Conservation (phyloP, 2,797 vertebrate genomes). For the Choloepus didactylus region DNA sequence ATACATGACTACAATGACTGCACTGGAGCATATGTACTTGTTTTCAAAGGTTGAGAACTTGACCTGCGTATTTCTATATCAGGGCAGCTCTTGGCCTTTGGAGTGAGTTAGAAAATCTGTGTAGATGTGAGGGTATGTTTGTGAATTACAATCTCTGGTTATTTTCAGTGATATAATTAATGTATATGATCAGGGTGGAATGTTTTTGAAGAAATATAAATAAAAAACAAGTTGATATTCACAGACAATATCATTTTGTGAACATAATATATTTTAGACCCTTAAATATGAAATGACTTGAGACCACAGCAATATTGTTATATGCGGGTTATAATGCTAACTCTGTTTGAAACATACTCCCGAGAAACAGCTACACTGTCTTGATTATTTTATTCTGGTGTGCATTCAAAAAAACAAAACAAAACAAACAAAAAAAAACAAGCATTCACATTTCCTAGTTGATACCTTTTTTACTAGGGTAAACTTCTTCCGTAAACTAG, state of each 20-base stretch:
- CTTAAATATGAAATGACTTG: too few species aligned
- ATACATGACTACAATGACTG: not conserved
- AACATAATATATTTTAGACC: too few species aligned
- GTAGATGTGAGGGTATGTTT: too few species aligned
- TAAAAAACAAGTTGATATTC: conserved; percentile 51
- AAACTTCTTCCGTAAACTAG: not conserved
- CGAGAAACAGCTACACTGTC: too few species aligned
- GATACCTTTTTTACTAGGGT: not conserved
- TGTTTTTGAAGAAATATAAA: conserved; percentile 62
- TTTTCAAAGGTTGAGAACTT: conserved; percentile 62
- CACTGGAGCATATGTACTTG: not conserved
- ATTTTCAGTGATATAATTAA: too few species aligned
- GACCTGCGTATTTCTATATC: conserved; percentile 35
- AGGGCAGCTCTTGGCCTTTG: not conserved
- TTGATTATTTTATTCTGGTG: too few species aligned
- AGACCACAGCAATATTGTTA: too few species aligned
- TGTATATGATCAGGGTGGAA: not conserved
- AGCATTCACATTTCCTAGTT: not conserved
- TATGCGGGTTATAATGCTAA: too few species aligned
- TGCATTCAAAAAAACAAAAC: too few species aligned
- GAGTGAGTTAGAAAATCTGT: too few species aligned
- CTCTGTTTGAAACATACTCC: too few species aligned
- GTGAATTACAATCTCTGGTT: too few species aligned
- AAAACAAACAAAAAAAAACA: not conserved
- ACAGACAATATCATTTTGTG: not conserved